These are phyloP conservation scores for Panopea generosa DNA, from an alignment of 2,888 invertebrate species.

Conservation along the genomic window DNA sequence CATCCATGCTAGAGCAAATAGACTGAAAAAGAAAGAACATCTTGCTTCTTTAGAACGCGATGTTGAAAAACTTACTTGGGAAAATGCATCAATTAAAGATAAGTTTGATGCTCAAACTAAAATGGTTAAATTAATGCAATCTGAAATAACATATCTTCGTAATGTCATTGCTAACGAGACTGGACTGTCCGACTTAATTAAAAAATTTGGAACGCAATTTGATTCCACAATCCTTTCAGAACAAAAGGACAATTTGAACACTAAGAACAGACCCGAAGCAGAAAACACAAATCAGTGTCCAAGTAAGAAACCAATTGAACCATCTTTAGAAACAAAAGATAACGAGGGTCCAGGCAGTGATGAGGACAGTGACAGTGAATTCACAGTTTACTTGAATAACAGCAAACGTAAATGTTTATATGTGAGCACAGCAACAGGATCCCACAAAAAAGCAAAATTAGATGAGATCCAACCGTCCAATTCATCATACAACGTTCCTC, in stretches of 20 bases:
- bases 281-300: too few species aligned
- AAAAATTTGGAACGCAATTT: slow-evolving; percentile 60
- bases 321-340: too few species aligned
- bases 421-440: slow-evolving; percentile 12
- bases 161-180: slow-evolving; percentile 71
- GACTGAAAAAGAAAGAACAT: slow-evolving; percentile 67
- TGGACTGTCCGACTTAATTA: slow-evolving; percentile 61
- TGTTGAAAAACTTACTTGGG: slow-evolving; percentile 24
- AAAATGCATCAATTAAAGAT: slow-evolving; percentile 46
- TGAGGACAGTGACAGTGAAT: too few species aligned
- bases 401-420: slow-evolving; percentile 31
- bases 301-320: too few species aligned
- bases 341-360: too few species aligned
- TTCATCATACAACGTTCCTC: not conserved
- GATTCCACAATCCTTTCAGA: too few species aligned
- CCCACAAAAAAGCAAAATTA: not conserved
- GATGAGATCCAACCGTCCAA: not conserved
- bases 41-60: slow-evolving; percentile 45
- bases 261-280: too few species aligned
- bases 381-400: too few species aligned
- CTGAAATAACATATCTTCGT: slow-evolving; percentile 67
- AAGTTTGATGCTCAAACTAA: slow-evolving; percentile 11
- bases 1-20: slow-evolving; percentile 59
- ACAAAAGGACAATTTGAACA: too few species aligned
- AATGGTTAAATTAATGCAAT: slow-evolving; percentile 29